A percentile compares a stretch with the other conserved stretches of the same genome.
phyloP scores from a whole-genome alignment of 2,797 vertebrate species.

The Microctenopoma lineatum region DNA sequence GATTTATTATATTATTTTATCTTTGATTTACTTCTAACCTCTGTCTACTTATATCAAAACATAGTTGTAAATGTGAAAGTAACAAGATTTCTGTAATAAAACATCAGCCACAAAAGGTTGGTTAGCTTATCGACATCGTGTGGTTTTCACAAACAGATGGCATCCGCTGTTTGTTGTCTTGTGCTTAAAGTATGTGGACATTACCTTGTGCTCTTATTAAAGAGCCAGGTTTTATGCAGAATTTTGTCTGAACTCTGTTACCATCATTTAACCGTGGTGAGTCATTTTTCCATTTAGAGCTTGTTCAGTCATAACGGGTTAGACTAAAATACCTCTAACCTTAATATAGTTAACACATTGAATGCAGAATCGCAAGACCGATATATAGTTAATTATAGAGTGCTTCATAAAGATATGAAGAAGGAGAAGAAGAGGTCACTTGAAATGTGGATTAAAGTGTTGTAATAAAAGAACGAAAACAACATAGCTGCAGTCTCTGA shows the following conservation, averaged over 20 bases:
- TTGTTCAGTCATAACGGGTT: background rate
- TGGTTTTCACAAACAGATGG: slow-evolving; percentile 55
- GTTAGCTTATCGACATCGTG: slow-evolving; percentile 66
- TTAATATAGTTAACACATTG: too few relatives aligned
- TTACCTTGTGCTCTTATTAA: background rate
- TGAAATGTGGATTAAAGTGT: background rate
- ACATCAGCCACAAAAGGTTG: slow-evolving; percentile 38
- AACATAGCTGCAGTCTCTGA: background rate
- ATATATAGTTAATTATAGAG: background rate
- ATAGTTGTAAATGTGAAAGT: slow-evolving; percentile 1
- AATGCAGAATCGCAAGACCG: background rate
- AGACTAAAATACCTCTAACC: background rate
- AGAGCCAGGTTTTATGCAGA: too few relatives aligned
- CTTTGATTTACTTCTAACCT: background rate
- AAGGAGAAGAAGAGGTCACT: background rate
- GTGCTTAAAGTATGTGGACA: background rate
- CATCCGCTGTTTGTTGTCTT: background rate
- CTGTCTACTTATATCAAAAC: background rate
- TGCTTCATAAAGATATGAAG: background rate
- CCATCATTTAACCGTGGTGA: background rate
- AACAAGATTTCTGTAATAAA: background rate
- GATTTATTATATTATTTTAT: too few relatives aligned
- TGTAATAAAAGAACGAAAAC: background rate
- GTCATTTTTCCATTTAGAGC: background rate
- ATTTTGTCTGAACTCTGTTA: background rate